Evolutionary conservation across 2,888 invertebrate species (phyloP), one percentile per base, ranked within the genome.

Genomic region (Nomada hirtipes): DNA sequence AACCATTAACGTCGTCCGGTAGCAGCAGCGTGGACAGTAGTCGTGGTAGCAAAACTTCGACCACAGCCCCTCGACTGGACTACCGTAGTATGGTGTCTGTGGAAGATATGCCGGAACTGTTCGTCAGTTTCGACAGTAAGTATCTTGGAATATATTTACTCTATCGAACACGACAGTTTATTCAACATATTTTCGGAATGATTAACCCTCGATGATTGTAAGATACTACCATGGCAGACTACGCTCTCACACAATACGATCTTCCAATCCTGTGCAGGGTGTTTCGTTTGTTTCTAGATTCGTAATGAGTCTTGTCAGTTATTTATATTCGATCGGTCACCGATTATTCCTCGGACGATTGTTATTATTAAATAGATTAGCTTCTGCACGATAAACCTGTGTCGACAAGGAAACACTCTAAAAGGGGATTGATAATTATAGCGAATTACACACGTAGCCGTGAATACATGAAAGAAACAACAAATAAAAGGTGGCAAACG

Each of bases 71-170:
- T 53, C 96, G 97, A 91, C 95, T 98, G 86, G 98, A 98, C 94
- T 98, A 98, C 94, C 96, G 98, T 92, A 98, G 98, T 92, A 98
- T 98, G 98, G 98, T 98, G 83, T 98, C 98, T 29, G 97, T 98
- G 86, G 98, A 98, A 91, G 99, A 99, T 93, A 98, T 98, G 96
- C 98, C 98, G 4, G 98, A 98, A 94, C 95, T 99, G 88, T 98
- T 99, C 95, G 97, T 97, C 88, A 98, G 98, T 68, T 97, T 99
- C 93, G 98, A 98, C 94, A 98, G 98, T 98, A 94, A 96, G 98
- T 97, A 90, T 87, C 80, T 4, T 7, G 20, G n/a, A 26, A 11
- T 26, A 10, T 10, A 47, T 7, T 47, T 36, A 42, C 20, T 23
- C 7, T 52, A 42, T 50, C 36, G 23, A 47, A 73, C 47, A 13